Conservation (phyloP, 2,888 invertebrate species). For the Standfussiana lucernea region DNA sequence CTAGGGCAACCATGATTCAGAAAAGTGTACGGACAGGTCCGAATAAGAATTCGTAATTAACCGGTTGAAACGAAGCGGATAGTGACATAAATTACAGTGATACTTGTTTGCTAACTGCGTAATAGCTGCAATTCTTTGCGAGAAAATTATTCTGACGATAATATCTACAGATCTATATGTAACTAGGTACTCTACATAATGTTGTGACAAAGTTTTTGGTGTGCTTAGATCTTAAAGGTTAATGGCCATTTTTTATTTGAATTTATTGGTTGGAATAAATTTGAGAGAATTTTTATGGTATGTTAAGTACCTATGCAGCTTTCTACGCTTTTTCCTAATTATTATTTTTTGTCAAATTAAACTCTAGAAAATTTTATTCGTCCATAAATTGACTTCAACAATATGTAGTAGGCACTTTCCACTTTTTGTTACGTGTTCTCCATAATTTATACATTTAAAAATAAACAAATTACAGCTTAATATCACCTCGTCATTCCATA, state of each 20-base stretch:
- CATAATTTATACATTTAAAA: slow-evolving; percentile 31
- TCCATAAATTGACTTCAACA: slow-evolving; percentile 9
- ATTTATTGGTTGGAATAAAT: slow-evolving; percentile 5
- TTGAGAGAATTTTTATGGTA: not conserved
- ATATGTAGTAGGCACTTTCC: slow-evolving; percentile 1
- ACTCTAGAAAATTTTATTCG: not conserved
- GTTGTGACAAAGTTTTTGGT: slow-evolving; percentile 2
- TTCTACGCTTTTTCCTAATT: not conserved
- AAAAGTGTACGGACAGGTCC: slow-evolving; percentile 46
- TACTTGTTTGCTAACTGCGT: slow-evolving; percentile 49
- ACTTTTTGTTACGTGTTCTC: slow-evolving; percentile 12
- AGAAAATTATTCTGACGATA: slow-evolving; percentile 33
- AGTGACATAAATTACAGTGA: slow-evolving; percentile 52
- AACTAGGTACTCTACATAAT: slow-evolving; percentile 1
- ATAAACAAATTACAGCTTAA: slow-evolving; percentile 44
- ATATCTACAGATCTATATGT: not conserved
- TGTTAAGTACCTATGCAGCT: not conserved
- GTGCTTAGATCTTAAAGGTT: not conserved
- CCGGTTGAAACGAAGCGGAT: slow-evolving; percentile 42
- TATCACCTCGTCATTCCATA: slow-evolving; percentile 26
- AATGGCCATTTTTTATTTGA: not conserved
- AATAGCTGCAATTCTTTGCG: slow-evolving; percentile 42
- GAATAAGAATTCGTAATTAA: slow-evolving; percentile 53
- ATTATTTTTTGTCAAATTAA: not conserved
- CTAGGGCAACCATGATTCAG: slow-evolving; percentile 64